Conservation (phyloP, 2,797 vertebrate species). For the Podarcis siculus region DNA sequence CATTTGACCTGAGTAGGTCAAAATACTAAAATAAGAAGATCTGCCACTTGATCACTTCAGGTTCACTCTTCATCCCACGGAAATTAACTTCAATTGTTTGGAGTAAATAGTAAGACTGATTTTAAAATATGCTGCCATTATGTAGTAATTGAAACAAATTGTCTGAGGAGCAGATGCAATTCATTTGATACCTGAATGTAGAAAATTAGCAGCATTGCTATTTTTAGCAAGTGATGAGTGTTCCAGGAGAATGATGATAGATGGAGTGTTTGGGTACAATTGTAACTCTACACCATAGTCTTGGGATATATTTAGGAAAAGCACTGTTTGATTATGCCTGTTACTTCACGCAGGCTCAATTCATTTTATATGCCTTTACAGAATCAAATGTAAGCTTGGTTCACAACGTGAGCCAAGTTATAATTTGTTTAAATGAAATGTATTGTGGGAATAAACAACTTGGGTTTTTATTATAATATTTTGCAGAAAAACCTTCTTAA, state of each 20-base stretch:
- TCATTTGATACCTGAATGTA: slow-evolving; percentile 36
- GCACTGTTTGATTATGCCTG: slow-evolving; percentile 3
- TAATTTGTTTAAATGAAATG: neutral
- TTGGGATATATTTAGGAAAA: slow-evolving; percentile 11
- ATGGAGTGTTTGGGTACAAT: slow-evolving; percentile 13
- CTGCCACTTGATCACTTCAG: neutral
- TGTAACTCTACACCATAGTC: slow-evolving; percentile 50
- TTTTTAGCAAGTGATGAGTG: slow-evolving; percentile 48
- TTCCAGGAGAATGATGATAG: slow-evolving; percentile 50
- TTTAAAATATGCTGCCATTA: slow-evolving; percentile 20
- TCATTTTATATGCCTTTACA: neutral
- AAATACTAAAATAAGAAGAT: neutral
- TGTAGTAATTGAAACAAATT: neutral
- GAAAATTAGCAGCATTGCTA: slow-evolving; percentile 53
- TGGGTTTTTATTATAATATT: neutral
- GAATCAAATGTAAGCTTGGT: neutral
- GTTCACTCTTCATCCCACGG: neutral
- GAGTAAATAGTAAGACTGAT: neutral
- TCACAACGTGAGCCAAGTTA: neutral
- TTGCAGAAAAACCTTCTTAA: neutral
- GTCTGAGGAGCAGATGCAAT: neutral
- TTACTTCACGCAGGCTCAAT: neutral
- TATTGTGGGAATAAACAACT: neutral
- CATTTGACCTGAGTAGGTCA: neutral
- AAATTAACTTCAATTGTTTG: neutral